Conservation (phyloP, 2,113 vertebrate genomes). For the Pelusios castaneus region DNA sequence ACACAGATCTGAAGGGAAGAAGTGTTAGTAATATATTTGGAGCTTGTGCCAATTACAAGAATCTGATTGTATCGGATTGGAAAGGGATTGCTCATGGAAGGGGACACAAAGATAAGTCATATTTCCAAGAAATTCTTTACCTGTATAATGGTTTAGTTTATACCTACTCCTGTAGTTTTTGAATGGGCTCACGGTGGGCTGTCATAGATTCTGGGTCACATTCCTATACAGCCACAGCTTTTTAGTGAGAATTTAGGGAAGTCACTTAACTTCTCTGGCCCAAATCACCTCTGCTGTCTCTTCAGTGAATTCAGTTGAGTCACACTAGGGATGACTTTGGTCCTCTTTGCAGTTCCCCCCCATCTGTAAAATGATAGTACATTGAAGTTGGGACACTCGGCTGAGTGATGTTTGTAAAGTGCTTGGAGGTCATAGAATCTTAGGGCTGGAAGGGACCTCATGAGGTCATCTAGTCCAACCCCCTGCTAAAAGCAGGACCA, state of each 20-base stretch:
- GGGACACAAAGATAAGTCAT: neutral
- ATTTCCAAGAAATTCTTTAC: neutral
- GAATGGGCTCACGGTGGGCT: neutral
- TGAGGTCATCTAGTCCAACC: too few species aligned
- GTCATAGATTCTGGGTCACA: neutral
- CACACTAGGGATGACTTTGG: neutral
- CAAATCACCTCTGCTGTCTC: neutral
- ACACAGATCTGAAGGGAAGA: neutral
- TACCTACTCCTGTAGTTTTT: neutral
- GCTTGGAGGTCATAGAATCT: too few species aligned
- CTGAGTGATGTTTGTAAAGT: neutral
- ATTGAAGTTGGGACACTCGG: neutral
- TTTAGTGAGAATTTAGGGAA: neutral
- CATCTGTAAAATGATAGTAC: neutral
- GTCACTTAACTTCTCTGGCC: neutral
- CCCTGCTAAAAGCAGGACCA: too few species aligned
- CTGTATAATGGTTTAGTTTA: neutral
- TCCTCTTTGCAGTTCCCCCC: neutral
- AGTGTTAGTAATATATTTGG: neutral
- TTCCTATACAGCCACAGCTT: neutral
- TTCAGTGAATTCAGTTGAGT: slow-evolving; percentile 17
- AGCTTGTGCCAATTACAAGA: neutral
- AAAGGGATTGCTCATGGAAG: neutral
- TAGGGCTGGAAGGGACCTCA: too few species aligned
- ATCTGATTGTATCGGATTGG: neutral